A percentile compares a stretch with the other conserved stretches of the same genome.
Evolutionary conservation across 2,888 invertebrate species (phyloP).

Genomic region (Rhopalosiphum nymphaeae): DNA sequence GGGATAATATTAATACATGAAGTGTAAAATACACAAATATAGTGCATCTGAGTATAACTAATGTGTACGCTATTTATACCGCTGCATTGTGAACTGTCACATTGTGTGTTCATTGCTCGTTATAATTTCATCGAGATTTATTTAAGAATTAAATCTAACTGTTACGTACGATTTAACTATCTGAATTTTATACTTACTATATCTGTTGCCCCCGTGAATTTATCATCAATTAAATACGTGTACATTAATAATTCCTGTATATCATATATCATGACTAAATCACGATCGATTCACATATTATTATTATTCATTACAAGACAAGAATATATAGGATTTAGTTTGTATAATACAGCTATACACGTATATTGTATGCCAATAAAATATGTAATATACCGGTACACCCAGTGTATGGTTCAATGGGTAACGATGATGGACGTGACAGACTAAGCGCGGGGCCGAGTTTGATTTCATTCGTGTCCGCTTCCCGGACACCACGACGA

Average conservation of each 20-base stretch:
- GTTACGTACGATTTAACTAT: too few species aligned
- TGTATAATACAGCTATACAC: too few species aligned
- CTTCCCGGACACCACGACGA: background rate
- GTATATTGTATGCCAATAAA: too few species aligned
- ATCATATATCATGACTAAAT: background rate
- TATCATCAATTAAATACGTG: too few species aligned
- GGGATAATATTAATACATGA: background rate
- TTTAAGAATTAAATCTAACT: background rate
- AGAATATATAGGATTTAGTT: too few species aligned
- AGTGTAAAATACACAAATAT: background rate
- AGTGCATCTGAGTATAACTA: background rate
- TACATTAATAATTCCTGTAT: too few species aligned
- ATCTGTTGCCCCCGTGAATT: too few species aligned
- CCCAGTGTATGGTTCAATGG: background rate
- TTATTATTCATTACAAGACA: background rate
- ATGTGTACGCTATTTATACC: background rate
- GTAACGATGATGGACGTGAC: background rate
- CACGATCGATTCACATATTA: background rate
- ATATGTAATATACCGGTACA: background rate
- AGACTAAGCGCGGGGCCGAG: background rate
- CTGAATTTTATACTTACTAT: too few species aligned
- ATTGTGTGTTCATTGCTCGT: background rate
- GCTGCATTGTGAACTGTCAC: background rate
- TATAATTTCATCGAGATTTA: background rate
- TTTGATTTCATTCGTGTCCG: background rate